These are phyloP conservation scores for Tangara arthus DNA, from an alignment of 2,797 vertebrate species.

Conservation along the genomic window DNA sequence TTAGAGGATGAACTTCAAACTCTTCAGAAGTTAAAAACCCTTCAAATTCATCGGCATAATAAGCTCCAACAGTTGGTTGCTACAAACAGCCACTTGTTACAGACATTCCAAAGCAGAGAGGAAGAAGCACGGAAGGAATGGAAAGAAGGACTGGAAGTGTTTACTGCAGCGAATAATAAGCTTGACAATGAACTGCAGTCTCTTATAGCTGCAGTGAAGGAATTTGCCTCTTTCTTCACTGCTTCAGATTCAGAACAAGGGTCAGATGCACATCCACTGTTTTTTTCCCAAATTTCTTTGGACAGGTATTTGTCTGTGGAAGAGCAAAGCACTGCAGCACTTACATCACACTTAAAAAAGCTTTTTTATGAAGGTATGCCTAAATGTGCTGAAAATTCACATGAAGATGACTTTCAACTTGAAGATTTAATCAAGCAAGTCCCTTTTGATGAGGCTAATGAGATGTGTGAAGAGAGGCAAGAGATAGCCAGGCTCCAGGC, in stretches of 20 bases:
- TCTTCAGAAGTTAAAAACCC: conserved; percentile 78
- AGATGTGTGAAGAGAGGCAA: conserved; percentile 65
- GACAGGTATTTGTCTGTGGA: conserved; percentile 83
- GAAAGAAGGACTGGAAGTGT: conserved; percentile 68
- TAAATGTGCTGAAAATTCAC: conserved; percentile 79
- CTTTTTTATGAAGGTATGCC: conserved; percentile 78
- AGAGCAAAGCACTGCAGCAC: conserved; percentile 83
- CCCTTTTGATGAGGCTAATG: conserved; percentile 43
- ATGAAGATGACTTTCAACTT: conserved; percentile 77
- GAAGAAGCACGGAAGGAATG: conserved; percentile 63
- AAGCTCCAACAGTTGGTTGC: conserved; percentile 80
- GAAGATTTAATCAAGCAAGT: conserved; percentile 73
- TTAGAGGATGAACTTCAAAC: conserved; percentile 83
- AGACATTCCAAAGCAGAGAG: conserved; percentile 70
- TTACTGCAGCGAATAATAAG: conserved; percentile 76
- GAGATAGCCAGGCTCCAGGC: conserved; percentile 86
- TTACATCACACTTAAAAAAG: conserved; percentile 78
- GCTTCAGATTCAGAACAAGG: conserved; percentile 40
- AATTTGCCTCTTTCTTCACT: conserved; percentile 74
- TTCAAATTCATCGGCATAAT: conserved; percentile 80
- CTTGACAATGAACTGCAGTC: conserved; percentile 78
- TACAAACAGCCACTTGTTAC: conserved; percentile 66
- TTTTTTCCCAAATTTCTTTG: conserved; percentile 83
- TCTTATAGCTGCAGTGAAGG: conserved; percentile 72
- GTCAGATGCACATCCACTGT: conserved; percentile 32